Conservation (phyloP, 1,140 invertebrate genomes). For the Acromyrmex echinatior region DNA sequence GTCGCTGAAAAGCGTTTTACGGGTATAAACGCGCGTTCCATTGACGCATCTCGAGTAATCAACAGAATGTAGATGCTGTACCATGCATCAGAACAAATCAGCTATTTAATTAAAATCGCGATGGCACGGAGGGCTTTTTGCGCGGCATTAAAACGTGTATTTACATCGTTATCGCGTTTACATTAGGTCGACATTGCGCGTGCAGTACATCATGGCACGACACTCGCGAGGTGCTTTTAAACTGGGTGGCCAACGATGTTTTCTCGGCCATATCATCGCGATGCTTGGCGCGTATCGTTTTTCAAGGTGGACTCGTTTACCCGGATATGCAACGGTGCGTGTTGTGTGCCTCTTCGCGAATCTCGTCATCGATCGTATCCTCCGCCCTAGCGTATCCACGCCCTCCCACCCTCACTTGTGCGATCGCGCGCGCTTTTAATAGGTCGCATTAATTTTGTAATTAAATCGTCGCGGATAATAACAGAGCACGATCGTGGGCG, state of each 20-base stretch:
- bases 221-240: not conserved
- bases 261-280: slow-evolving; percentile 7
- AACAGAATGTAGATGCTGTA: slow-evolving; percentile 48
- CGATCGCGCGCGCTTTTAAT: slow-evolving; percentile 73
- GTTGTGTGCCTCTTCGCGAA: slow-evolving; percentile 20
- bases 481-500: slow-evolving; percentile 77
- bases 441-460: slow-evolving; percentile 85
- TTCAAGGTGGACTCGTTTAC: slow-evolving; percentile 34
- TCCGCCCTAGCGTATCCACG: not conserved
- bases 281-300: not conserved
- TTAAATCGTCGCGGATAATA: slow-evolving; percentile 85
- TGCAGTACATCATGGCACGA: slow-evolving; percentile 22
- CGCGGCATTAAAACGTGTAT: slow-evolving; percentile 56
- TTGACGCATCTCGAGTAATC: slow-evolving; percentile 36
- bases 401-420: not conserved
- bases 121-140: slow-evolving; percentile 44
- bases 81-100: slow-evolving; percentile 70
- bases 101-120: slow-evolving; percentile 72
- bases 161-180: slow-evolving; percentile 73
- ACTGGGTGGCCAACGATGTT: not conserved
- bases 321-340: not conserved
- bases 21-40: not conserved
- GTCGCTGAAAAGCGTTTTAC: slow-evolving; percentile 26
- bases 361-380: slow-evolving; percentile 39
- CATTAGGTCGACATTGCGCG: slow-evolving; percentile 67